These are phyloP conservation scores for Sisor rabdophorus DNA, from an alignment of 2,113 vertebrate genomes.

Conservation along the genomic window DNA sequence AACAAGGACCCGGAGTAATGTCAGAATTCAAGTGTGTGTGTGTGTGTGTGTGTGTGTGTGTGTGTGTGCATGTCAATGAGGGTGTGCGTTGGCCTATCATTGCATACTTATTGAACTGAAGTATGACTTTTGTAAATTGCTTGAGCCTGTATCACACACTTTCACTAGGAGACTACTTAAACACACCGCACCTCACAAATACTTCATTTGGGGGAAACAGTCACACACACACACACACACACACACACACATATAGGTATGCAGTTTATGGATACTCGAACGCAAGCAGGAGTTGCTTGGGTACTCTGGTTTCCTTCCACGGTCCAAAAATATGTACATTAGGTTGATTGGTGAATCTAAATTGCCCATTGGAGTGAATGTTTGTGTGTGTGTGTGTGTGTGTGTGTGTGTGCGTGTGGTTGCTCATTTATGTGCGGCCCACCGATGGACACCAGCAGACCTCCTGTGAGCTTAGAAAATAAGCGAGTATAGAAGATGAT, in stretches of 20 bases:
- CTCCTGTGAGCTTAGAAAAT: too few species aligned
- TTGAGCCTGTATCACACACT: constrained; percentile 33
- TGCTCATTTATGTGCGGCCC: not conserved
- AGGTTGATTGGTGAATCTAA: too few species aligned
- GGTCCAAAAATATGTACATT: too few species aligned
- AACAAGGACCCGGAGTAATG: constrained; percentile 37
- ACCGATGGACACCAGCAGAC: too few species aligned
- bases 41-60: constrained; percentile 34
- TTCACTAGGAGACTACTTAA: constrained; percentile 26
- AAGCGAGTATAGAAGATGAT: too few species aligned
- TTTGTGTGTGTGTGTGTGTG: too few species aligned
- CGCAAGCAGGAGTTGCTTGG: too few species aligned
- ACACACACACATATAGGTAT: not conserved
- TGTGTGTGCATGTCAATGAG: constrained; percentile 24
- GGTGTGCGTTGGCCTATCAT: constrained; percentile 43
- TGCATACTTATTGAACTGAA: constrained; percentile 43
- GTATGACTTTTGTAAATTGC: constrained; percentile 48
- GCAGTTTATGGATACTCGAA: not conserved
- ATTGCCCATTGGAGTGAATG: too few species aligned
- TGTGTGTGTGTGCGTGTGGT: too few species aligned
- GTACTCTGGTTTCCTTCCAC: too few species aligned
- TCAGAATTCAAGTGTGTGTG: constrained; percentile 36
- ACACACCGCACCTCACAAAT: constrained; percentile 33
- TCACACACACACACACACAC: constrained; percentile 5
- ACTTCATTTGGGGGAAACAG: constrained; percentile 14